Conservation (phyloP, 2,113 vertebrate genomes). For the Pseudorectes ferrugineus region DNA sequence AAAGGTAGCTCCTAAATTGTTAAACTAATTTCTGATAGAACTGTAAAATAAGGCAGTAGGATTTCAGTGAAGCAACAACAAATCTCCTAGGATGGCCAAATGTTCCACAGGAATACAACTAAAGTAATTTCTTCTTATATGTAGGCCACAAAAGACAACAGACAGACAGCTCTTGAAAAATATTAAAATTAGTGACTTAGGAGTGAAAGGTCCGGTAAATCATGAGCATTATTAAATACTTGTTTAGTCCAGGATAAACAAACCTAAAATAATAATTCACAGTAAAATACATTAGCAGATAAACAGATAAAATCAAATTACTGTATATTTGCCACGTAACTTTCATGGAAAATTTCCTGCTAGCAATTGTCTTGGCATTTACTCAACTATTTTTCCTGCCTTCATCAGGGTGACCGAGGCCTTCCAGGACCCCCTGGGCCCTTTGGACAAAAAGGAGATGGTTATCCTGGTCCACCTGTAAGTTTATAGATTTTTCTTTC, state of each 20-base stretch:
- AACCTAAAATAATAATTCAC: not conserved
- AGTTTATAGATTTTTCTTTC: slow-evolving; percentile 40
- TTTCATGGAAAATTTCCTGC: not conserved
- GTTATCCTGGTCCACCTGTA: slow-evolving; percentile 80
- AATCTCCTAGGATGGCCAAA: not conserved
- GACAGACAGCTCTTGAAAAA: not conserved
- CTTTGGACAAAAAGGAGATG: slow-evolving; percentile 85
- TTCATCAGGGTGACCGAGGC: slow-evolving; percentile 83
- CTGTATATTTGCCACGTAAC: not conserved
- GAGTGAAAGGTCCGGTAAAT: not conserved
- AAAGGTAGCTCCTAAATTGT: slow-evolving; percentile 73
- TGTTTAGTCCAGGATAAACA: not conserved
- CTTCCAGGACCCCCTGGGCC: slow-evolving; percentile 76
- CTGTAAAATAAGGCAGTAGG: not conserved
- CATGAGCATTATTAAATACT: not conserved
- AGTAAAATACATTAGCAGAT: not conserved
- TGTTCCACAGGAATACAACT: not conserved
- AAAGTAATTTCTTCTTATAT: not conserved
- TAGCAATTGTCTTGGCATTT: not conserved
- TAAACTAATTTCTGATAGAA: not conserved
- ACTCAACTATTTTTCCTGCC: not conserved
- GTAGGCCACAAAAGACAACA: not conserved
- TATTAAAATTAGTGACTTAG: not conserved
- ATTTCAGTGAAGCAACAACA: not conserved
- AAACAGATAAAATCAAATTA: not conserved